A percentile compares a stretch with the other conserved stretches of the same genome.
Evolutionary conservation across 1,140 invertebrate genomes (phyloP).

Genomic region (Brachionus plicatilis): DNA sequence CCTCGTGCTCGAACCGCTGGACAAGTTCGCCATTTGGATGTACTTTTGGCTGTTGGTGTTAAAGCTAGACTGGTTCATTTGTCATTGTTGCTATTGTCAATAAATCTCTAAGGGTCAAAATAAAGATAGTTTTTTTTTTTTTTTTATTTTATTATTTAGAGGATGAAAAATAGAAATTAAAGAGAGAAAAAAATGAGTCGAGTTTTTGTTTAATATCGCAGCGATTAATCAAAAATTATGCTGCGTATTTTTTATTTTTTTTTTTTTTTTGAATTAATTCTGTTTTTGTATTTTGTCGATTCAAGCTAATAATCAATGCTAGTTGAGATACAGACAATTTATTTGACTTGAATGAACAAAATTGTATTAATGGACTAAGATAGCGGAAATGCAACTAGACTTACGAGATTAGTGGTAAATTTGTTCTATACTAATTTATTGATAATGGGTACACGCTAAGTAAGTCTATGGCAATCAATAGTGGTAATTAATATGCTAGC

Average conservation of each 20-base stretch:
- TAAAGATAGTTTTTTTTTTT: not conserved
- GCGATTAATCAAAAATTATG: conserved; percentile 28
- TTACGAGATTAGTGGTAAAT: not conserved
- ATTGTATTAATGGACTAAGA: not conserved
- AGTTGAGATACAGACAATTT: conserved; percentile 1
- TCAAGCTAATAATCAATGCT: not conserved
- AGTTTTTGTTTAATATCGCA: not conserved
- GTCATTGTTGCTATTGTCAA: not conserved
- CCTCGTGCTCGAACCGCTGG: not conserved
- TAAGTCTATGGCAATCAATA: not conserved
- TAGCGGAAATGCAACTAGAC: not conserved
- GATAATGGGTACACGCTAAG: not conserved
- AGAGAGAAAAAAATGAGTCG: not conserved
- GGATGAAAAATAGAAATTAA: not conserved
- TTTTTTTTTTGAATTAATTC: not conserved
- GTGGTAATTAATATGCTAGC: not conserved
- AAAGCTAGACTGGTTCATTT: conserved; percentile 2
- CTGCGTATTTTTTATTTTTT: conserved; percentile 4
- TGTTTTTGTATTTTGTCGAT: not conserved
- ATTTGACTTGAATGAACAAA: not conserved
- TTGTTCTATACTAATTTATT: not conserved
- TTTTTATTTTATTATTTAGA: not conserved
- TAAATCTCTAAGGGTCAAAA: not conserved
- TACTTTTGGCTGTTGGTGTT: conserved; percentile 1
- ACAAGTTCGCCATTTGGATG: conserved; percentile 31